Percentiles rank a stretch among this genome's conserved stretches.
Conservation (phyloP, 2,888 invertebrate species). For the Enoplolaimus lenunculus region DNA sequence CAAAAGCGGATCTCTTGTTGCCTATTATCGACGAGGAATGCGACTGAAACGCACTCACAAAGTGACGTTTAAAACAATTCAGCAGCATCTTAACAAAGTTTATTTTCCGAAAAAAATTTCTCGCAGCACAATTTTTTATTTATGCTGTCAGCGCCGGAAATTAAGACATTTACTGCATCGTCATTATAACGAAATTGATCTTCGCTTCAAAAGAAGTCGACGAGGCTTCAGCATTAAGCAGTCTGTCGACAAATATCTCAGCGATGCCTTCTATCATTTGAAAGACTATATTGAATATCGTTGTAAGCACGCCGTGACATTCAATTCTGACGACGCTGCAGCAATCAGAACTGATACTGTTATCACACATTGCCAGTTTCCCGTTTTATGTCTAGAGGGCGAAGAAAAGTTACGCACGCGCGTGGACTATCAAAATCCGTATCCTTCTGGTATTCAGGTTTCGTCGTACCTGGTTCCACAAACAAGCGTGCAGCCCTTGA, state of each 20-base stretch:
- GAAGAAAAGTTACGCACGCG: background rate
- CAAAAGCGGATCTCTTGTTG: too few species aligned
- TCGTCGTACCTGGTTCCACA: background rate
- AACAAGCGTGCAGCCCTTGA: background rate
- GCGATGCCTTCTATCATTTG: background rate
- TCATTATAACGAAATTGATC: background rate
- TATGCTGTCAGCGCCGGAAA: too few species aligned
- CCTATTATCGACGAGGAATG: too few species aligned
- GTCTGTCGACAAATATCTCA: background rate
- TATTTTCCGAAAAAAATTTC: too few species aligned
- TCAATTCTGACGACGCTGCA: background rate
- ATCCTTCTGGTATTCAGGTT: background rate
- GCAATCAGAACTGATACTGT: background rate
- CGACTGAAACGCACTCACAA: too few species aligned
- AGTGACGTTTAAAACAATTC: too few species aligned
- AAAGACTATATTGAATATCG: background rate
- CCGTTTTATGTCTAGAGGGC: background rate
- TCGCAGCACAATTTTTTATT: too few species aligned
- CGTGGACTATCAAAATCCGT: background rate
- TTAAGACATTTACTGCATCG: too few species aligned
- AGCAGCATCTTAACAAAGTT: too few species aligned
- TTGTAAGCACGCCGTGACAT: background rate
- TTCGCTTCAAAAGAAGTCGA: background rate
- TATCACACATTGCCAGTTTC: background rate
- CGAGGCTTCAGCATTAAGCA: background rate